These are phyloP conservation scores for Microctenopoma steveboyesi DNA, from an alignment of 2,797 vertebrate species.

Conservation along the genomic window DNA sequence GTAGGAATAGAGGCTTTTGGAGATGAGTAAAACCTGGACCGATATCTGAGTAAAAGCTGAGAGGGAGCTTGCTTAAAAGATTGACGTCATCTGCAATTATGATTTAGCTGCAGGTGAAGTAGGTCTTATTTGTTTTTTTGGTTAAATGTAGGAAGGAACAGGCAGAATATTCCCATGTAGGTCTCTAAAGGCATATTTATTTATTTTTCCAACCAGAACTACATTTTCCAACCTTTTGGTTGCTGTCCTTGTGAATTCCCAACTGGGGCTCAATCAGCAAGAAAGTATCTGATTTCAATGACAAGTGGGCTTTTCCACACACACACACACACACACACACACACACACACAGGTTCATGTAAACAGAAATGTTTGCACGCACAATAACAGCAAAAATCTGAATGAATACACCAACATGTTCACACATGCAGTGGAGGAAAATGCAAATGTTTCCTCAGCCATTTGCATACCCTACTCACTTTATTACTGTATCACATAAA, in stretches of 20 bases:
- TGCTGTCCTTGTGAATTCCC: constrained; percentile 65
- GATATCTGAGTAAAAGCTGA: constrained; percentile 32
- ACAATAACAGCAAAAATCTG: constrained; percentile 11
- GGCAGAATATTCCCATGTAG: constrained; percentile 29
- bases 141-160: constrained; percentile 2
- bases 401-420: constrained; percentile 45
- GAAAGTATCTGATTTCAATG: constrained; percentile 71
- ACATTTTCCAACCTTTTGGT: constrained; percentile 47
- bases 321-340: constrained; percentile 21
- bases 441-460: constrained; percentile 49
- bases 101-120: constrained; percentile 54
- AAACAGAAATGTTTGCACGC: constrained; percentile 3
- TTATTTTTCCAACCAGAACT: constrained; percentile 38
- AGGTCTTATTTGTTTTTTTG: constrained; percentile 37
- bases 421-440: constrained; percentile 40
- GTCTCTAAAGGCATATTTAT: constrained; percentile 18
- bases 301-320: constrained; percentile 36
- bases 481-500: constrained; percentile 34
- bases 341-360: background rate
- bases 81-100: constrained; percentile 68
- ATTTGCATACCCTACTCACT: constrained; percentile 60
- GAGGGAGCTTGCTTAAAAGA: constrained; percentile 59
- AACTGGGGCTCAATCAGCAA: constrained; percentile 50
- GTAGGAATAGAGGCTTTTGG: constrained; percentile 23
- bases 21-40: constrained; percentile 45